Percentiles rank a stretch among this genome's conserved stretches.
These are phyloP conservation scores for Daphoenositta chrysoptera DNA, from an alignment of 2,113 vertebrate genomes.

Conservation along the genomic window DNA sequence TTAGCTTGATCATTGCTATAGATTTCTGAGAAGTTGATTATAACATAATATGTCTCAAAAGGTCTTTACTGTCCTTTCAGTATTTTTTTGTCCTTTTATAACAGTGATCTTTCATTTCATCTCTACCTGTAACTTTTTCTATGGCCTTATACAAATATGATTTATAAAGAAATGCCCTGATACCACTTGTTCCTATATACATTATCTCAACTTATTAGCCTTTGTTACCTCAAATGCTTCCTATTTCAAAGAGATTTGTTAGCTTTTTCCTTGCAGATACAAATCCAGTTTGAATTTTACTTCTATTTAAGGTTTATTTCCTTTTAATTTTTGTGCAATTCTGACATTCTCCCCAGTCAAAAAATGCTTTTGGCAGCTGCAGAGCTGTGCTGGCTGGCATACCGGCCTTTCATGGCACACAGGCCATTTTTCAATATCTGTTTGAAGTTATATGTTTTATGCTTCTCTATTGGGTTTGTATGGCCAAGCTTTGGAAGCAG, in stretches of 20 bases:
- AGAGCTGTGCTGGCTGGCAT: background rate
- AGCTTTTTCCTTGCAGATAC: background rate
- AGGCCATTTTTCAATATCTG: background rate
- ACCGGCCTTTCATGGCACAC: background rate
- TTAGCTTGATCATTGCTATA: background rate
- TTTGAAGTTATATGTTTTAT: background rate
- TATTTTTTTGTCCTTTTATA: background rate
- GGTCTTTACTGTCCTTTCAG: background rate
- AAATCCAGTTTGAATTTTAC: background rate
- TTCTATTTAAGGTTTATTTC: background rate
- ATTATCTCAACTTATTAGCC: background rate
- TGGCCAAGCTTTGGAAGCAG: background rate
- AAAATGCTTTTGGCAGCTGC: background rate
- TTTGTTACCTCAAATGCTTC: background rate
- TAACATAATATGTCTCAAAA: background rate
- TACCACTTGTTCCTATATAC: background rate
- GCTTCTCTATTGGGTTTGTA: background rate
- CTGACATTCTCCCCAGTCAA: background rate
- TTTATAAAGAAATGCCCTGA: background rate
- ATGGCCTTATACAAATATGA: background rate
- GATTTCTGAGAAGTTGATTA: slow-evolving; percentile 5
- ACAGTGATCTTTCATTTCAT: background rate
- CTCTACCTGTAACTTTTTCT: background rate
- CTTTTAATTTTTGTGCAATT: background rate
- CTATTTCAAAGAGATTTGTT: background rate